These are phyloP conservation scores for Scaptomyza parva DNA, from an alignment of 2,888 invertebrate species.

Conservation along the genomic window DNA sequence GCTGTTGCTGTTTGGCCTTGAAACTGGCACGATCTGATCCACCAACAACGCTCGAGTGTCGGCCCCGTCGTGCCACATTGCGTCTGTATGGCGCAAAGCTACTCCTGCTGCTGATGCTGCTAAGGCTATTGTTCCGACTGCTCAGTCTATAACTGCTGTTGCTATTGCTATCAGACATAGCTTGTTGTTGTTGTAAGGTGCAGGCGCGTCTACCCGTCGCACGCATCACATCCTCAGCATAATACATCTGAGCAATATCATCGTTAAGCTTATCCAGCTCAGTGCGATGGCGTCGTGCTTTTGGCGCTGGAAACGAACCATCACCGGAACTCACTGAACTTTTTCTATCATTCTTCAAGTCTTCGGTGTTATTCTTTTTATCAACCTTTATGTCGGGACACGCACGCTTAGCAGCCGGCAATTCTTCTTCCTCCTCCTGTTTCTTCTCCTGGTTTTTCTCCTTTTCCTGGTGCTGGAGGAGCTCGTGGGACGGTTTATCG, in stretches of 20 bases:
- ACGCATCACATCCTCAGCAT: slow-evolving; percentile 87
- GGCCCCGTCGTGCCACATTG: slow-evolving; percentile 56
- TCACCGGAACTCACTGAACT: background rate
- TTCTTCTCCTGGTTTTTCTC: background rate
- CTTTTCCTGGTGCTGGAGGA: no score
- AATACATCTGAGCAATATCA: slow-evolving; percentile 88
- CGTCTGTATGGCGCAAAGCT: slow-evolving; percentile 21
- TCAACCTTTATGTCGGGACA: background rate
- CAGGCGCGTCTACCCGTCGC: slow-evolving; percentile 87
- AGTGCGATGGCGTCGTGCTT: slow-evolving; percentile 85
- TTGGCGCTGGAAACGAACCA: slow-evolving; percentile 17
- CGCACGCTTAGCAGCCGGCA: background rate
- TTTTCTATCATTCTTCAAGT: background rate
- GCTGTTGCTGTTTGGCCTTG: background rate
- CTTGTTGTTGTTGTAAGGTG: slow-evolving; percentile 72
- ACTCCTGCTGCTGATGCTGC: background rate
- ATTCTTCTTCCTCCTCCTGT: slow-evolving; percentile 4
- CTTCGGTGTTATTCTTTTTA: background rate
- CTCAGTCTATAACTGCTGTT: background rate
- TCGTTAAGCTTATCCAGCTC: slow-evolving; percentile 88
- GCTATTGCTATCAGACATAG: background rate
- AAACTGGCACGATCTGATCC: slow-evolving; percentile 27
- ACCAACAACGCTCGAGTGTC: background rate
- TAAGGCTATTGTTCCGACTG: slow-evolving; percentile 72
- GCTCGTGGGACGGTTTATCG: no score